A percentile compares a stretch with the other conserved stretches of the same genome.
Evolutionary conservation across 2,113 vertebrate species (phyloP).

Genomic region (Axis porcinus): DNA sequence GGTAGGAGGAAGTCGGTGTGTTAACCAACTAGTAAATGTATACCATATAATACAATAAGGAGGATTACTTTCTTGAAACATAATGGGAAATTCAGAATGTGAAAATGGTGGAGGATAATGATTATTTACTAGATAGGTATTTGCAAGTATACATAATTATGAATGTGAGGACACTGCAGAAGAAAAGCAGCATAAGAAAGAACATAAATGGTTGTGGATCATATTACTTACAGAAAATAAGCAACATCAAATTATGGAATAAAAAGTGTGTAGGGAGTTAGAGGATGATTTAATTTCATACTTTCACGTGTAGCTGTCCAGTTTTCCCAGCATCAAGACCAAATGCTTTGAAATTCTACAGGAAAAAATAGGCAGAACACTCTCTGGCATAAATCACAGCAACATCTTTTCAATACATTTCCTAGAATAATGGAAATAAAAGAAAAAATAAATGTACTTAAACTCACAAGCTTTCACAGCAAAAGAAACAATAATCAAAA

Average conservation of each 20-base stretch:
- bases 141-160: background rate
- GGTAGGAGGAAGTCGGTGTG: background rate
- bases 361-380: background rate
- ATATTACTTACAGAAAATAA: background rate
- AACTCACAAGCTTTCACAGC: background rate
- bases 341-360: background rate
- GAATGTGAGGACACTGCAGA: background rate
- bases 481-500: background rate
- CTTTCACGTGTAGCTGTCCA: background rate
- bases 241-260: background rate
- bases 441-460: background rate
- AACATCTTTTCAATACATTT: background rate
- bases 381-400: background rate
- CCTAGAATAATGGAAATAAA: background rate
- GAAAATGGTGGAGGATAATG: background rate
- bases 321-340: background rate
- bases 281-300: background rate
- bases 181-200: background rate
- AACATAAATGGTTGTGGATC: background rate
- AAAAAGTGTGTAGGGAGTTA: background rate
- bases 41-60: background rate
- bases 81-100: background rate
- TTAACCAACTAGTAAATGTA: background rate
- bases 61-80: background rate
- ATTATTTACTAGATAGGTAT: background rate